Base-by-base conservation (phyloP, 2,113 vertebrate genomes). In the Poeciliopsis occidentalis region DNA sequence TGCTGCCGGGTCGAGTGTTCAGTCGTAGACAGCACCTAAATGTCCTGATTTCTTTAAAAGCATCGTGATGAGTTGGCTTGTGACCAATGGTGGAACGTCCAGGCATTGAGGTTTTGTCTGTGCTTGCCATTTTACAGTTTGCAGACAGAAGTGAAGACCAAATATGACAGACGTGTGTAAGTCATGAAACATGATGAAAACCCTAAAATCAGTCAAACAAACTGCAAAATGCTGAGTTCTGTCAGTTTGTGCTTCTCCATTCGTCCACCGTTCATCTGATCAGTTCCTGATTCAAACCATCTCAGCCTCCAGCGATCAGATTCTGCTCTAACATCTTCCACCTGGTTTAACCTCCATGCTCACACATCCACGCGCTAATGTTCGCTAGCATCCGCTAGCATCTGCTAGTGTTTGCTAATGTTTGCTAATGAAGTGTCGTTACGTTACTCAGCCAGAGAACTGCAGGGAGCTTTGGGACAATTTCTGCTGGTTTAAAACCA, bases 111-210 rank as follows among this genome's bases (percentile, higher is more conserved):
- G 62, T 64, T 73, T 39, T 71, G 78, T 87, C 74, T 90, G 69
- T 88, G 82, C 73, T 90, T 90, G 71, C 88, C 84, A 67, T 88
- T 91, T 88, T 82, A 69, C 90, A 88, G 91, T 90, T 79, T 90
- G 87, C 91, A 91, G 91, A 86, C 54, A 90, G 91, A 90, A 90
- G 86, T 91, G 90, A 92, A 88, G 91, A 86, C 81, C 87, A 87
- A 83, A 87, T 87, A 82, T 88, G 76, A 88, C 71, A 86, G 75
- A 89, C 74, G 66, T 81, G 71, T 91, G 88, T 89, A 90, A 92
- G 87, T 90, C 68, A 32, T 81, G 47, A 88, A 22, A 77, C 65
- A 29, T 65, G 69, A 78, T 77, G 39, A 75, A 76, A 60, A 68
- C 73, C 74, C 75, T 32, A 66, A 37, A 51, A 81, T 74, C 81